phyloP scores from a whole-genome alignment of 2,113 vertebrate species.

The Megalops atlanticus region DNA sequence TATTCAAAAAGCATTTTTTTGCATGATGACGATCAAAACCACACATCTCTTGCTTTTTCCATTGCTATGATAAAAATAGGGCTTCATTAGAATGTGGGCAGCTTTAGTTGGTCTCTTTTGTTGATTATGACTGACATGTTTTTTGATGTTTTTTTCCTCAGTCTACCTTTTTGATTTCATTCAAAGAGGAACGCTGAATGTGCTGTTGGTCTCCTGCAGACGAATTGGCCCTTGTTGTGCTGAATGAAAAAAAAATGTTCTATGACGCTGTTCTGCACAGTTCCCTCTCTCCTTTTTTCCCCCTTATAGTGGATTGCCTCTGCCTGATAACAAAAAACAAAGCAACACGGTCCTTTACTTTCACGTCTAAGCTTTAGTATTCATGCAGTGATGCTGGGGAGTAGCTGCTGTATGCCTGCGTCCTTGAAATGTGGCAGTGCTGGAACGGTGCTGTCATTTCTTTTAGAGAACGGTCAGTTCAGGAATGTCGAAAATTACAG shows the following conservation, averaged over 20 bases:
- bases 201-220: neutral
- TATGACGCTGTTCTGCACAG: neutral
- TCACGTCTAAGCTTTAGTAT: conserved; percentile 63
- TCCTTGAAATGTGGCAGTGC: conserved; percentile 65
- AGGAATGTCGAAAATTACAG: conserved; percentile 40
- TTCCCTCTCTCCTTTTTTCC: neutral
- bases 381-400: conserved; percentile 56
- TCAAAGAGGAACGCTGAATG: neutral
- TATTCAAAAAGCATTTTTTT: neutral
- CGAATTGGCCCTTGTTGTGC: conserved; percentile 9
- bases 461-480: conserved; percentile 23
- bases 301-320: neutral
- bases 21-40: neutral
- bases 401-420: conserved; percentile 57
- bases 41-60: neutral
- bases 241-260: neutral
- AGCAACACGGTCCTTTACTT: conserved; percentile 26
- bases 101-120: neutral
- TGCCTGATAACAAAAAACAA: neutral
- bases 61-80: conserved; percentile 1
- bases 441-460: conserved; percentile 51
- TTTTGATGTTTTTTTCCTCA: too few species aligned
- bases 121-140: neutral
- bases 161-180: neutral
- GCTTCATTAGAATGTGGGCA: neutral